Evolutionary conservation across 2,113 vertebrate genomes (phyloP), one percentile per base, ranked within the genome.

Genomic region (Capreolus pygargus): DNA sequence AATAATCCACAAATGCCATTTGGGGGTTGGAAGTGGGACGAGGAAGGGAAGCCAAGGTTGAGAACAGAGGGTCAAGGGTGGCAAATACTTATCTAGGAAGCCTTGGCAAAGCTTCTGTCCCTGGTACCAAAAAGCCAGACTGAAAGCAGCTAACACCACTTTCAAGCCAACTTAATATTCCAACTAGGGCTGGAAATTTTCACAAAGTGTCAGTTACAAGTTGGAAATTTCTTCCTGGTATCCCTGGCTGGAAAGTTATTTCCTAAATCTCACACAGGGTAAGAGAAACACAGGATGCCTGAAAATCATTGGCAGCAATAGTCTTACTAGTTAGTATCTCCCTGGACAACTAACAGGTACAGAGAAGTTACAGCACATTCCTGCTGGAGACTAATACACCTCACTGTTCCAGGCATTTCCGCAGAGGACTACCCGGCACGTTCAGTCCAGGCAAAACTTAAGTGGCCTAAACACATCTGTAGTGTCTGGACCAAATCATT

Each of bases 381-480:
- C 84, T 7, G 50, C 47, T 10, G 4, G 7, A 30, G 19, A 19
- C 67, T 27, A 70, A 33, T 2, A 10, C 1, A 30, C 15, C n/a
- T 12, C 57, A 13, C 6, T 15, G 76, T 39, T n/a, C 39, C 54
- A 16, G 57, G 64, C 86, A 78, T 78, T 85, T 82, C 88, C 52
- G n/a, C 79, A 64, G 36, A 91, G 91, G 54, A 43, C 25, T 14
- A 83, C 94, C 55, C 14, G 86, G 88, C 85, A 58, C 7, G 52
- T 54, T 28, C 4, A 0, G 14, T 84, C 36, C 91, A 61, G 91
- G 91, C 45, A 82, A 88, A 97, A 97, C 86, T 43, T 39, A 86
- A 94, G 47, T 84, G 86, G 89, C 79, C 92, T 84, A 61, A 78
- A 95, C 67, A 83, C n/a, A 93, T 81, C 60, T 95, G 89, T 23